Conservation (phyloP, 2,113 vertebrate species). For the Anser cygnoides region DNA sequence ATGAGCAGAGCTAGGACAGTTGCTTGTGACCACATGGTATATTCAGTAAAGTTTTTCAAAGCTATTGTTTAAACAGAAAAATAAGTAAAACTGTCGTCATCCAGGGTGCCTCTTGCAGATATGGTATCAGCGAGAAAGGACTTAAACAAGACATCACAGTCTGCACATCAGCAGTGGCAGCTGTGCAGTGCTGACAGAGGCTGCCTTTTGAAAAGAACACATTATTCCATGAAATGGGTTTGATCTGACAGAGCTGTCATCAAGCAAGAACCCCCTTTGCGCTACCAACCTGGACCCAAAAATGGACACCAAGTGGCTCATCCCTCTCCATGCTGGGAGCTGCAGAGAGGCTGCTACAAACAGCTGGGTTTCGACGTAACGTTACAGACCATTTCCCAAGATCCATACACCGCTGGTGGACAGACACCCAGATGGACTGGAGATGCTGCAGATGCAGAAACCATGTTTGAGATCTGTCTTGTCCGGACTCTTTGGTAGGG, state of each 20-base stretch:
- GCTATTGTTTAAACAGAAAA: neutral
- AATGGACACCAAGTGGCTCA: neutral
- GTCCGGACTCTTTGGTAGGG: neutral
- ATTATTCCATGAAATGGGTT: neutral
- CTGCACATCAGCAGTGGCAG: neutral
- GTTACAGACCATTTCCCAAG: neutral
- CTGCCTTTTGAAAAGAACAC: neutral
- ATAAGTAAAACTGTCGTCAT: neutral
- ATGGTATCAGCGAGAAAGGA: neutral
- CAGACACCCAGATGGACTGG: neutral
- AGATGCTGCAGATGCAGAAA: neutral
- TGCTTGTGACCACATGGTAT: neutral
- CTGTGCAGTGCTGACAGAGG: neutral
- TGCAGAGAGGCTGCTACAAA: neutral
- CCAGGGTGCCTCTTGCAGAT: neutral
- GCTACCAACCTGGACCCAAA: neutral
- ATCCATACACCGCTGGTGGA: accelerated
- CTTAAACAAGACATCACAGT: neutral
- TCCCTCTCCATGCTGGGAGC: neutral
- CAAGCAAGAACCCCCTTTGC: neutral
- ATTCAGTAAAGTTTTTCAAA: conserved; percentile 12
- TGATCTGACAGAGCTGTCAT: neutral
- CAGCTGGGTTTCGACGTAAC: neutral
- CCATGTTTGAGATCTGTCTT: neutral
- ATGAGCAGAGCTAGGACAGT: neutral